Percentiles rank a stretch among this genome's conserved stretches.
These are phyloP conservation scores for Porites divaricata DNA, from an alignment of 92 coral and sea anemone genomes.

Conservation along the genomic window DNA sequence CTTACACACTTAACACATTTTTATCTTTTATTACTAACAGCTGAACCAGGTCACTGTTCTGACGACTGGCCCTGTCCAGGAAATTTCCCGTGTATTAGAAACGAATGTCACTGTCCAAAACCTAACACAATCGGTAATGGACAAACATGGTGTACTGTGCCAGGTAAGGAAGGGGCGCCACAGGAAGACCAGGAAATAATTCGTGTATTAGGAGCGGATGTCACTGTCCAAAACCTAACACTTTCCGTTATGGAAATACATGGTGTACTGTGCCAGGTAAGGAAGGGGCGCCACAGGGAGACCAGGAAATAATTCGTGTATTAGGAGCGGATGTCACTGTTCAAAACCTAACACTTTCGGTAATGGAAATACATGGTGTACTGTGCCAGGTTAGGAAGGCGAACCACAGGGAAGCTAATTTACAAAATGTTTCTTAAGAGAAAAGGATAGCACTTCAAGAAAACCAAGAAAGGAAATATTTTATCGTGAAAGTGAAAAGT, in stretches of 20 bases:
- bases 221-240: no score
- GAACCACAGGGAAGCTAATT: no score
- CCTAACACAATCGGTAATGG: neutral
- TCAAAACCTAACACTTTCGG: no score
- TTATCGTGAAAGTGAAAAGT: no score
- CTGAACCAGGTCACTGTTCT: neutral
- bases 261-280: neutral
- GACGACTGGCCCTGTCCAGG: neutral
- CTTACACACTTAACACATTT: neutral
- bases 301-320: neutral
- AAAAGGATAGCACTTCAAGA: no score
- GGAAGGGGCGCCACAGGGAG: neutral
- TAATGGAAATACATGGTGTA: no score
- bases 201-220: no score
- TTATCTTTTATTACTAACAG: neutral
- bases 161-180: neutral
- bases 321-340: no score
- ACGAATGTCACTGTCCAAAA: neutral
- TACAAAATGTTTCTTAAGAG: no score
- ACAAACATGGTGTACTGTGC: neutral
- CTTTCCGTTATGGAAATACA: no score
- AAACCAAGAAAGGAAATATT: no score
- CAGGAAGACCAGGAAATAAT: neutral
- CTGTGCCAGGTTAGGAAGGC: no score
- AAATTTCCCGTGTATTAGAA: neutral